Evolutionary conservation across 2,113 vertebrate genomes (phyloP), one percentile per base, ranked within the genome.

Genomic region (Phrynosoma platyrhinos): DNA sequence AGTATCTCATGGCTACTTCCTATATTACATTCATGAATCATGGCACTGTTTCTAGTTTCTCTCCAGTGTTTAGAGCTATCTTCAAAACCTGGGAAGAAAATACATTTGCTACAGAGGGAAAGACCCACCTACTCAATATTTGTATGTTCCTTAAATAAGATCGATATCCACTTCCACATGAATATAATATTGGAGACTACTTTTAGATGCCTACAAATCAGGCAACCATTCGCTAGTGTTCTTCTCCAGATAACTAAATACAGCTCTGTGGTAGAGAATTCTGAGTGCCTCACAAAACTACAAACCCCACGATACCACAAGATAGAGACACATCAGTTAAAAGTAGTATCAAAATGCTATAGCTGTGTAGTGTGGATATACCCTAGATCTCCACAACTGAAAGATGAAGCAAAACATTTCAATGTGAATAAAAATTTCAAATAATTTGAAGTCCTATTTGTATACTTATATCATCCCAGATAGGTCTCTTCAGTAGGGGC

Each of bases 391-490:
- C 77, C 71, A 86, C 32, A 74, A 87, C 64, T 86, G 75, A 72
- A 91, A 62, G 91, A 89, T 52, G 89, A 89, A 91, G 86, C 74
- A 83, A 84, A 68, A 47, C 90, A 84, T 20, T 30, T 53, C 88
- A 86, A 85, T 90, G 84, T 90, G 83, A 91, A 72, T 16, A 84
- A 42, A 55, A 58, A 93, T 74, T 81, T 30, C 91, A 87, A 78
- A 79, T 58, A 55, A 90, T 92, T 89, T 88, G 88, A 82, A 80
- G 80, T 71, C 86, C 84, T 83, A 82, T 36, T 27, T 47, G 53
- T 90, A 90, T 92, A 91, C n/a, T 74, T 89, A 83, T 89, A 91
- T n/a, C 36, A 72, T 13, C 7, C 23, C 40, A 12, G 20, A 23
- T 80, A 32, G 72, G 47, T 25, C 13, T 90, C 74, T 86, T 9